Conservation (phyloP, 2,113 vertebrate species). For the Clupea harengus region DNA sequence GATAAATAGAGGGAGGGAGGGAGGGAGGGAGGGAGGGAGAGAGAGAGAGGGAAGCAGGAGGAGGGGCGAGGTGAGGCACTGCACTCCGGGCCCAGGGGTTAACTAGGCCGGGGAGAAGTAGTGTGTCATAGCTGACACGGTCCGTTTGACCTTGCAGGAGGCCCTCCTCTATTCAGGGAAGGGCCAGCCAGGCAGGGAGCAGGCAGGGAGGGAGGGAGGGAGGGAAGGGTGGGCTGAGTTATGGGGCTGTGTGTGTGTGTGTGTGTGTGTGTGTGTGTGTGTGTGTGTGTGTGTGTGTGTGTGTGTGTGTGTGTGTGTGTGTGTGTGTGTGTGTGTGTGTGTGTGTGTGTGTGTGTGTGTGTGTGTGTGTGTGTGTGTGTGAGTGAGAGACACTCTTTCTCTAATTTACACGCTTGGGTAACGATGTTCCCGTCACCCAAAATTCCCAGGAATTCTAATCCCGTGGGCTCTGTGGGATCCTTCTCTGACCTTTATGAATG, state of each 20-base stretch:
- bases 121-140: conserved; percentile 73
- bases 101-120: conserved; percentile 64
- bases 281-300: not conserved
- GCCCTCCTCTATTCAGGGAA: conserved; percentile 26
- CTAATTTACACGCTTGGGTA: not conserved
- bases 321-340: conserved; percentile 13
- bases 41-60: not conserved
- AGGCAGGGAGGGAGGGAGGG: not conserved
- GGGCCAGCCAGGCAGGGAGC: not conserved
- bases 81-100: conserved; percentile 32
- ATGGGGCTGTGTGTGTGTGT: conserved; percentile 25
- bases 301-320: not conserved
- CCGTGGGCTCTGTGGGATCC: not conserved
- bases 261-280: not conserved
- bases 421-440: not conserved
- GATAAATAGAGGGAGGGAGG: not conserved
- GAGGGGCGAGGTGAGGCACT: not conserved
- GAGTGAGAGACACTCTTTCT: conserved; percentile 24
- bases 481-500: not conserved
- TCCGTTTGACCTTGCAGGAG: conserved; percentile 72
- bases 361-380: conserved; percentile 50
- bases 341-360: conserved; percentile 1
- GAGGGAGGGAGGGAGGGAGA: not conserved
- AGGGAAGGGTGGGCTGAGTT: conserved; percentile 22
- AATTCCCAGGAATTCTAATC: not conserved